These are phyloP conservation scores for Rotaria sp. DNA, from an alignment of 2,888 invertebrate genomes.

Conservation along the genomic window DNA sequence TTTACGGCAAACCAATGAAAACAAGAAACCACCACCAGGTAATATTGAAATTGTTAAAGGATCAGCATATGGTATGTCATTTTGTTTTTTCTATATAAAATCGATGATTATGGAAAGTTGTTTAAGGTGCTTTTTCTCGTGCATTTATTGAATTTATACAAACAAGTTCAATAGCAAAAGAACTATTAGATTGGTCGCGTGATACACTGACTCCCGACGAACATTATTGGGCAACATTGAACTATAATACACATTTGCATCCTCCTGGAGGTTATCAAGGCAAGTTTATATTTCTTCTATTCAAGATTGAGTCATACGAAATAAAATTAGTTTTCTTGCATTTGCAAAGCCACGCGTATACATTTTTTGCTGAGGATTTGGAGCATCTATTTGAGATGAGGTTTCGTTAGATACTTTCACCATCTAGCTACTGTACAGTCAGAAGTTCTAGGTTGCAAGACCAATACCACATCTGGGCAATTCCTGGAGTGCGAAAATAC, in stretches of 20 bases:
- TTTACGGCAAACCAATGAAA: not conserved
- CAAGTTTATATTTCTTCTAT: not conserved
- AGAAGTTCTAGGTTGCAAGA: too few relatives aligned
- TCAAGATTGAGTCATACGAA: too few relatives aligned
- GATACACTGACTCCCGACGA: conserved; percentile 51
- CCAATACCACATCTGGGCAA: too few relatives aligned
- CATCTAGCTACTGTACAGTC: too few relatives aligned
- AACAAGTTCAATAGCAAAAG: conserved; percentile 43
- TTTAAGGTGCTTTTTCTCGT: conserved; percentile 43
- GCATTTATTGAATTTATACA: conserved; percentile 48
- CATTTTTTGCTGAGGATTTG: too few relatives aligned
- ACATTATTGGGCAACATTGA: conserved; percentile 43
- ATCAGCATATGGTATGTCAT: conserved; percentile 31
- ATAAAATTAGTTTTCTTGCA: too few relatives aligned
- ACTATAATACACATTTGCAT: conserved; percentile 36
- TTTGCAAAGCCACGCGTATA: too few relatives aligned
- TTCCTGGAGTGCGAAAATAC: too few relatives aligned
- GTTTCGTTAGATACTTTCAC: too few relatives aligned
- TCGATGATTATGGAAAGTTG: too few relatives aligned
- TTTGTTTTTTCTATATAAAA: not conserved
- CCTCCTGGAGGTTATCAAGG: conserved; percentile 36
- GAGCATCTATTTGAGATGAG: too few relatives aligned
- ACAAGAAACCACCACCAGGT: conserved; percentile 28
- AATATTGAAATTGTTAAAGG: conserved; percentile 30
- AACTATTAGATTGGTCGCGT: conserved; percentile 47